Conservation (phyloP, 2,888 invertebrate genomes). For the Agrochola lota region DNA sequence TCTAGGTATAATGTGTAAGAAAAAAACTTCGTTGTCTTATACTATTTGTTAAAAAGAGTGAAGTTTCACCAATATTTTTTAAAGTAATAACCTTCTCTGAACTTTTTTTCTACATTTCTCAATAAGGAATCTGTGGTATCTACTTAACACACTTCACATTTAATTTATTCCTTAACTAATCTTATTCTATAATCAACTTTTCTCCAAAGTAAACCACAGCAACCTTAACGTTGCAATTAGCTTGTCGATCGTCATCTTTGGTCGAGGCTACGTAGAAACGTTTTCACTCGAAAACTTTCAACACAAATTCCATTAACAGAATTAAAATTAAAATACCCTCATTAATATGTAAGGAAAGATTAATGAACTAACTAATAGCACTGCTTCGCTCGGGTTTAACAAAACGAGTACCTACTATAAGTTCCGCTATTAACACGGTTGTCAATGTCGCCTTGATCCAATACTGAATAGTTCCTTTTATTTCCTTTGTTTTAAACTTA, state of each 20-base stretch:
- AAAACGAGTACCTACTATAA: constrained; percentile 56
- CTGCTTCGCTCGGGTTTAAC: constrained; percentile 51
- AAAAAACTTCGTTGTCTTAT: background rate
- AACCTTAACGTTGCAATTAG: too few species aligned
- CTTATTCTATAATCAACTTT: too few species aligned
- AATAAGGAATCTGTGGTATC: constrained; percentile 34
- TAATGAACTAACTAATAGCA: constrained; percentile 71
- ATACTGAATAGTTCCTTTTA: constrained; percentile 42
- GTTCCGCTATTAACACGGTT: constrained; percentile 42
- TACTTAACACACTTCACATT: constrained; percentile 34
- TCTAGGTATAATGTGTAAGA: too few species aligned
- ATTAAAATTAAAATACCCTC: constrained; percentile 75
- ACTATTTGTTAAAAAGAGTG: background rate
- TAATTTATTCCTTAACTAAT: constrained; percentile 11
- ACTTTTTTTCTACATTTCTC: too few species aligned
- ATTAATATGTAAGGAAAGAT: constrained; percentile 75
- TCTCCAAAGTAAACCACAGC: background rate
- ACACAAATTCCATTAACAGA: constrained; percentile 71
- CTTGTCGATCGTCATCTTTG: too few species aligned
- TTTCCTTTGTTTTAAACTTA: constrained; percentile 16
- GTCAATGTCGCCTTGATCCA: constrained; percentile 32
- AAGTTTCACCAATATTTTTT: too few species aligned
- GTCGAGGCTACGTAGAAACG: too few species aligned
- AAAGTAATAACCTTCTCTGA: too few species aligned
- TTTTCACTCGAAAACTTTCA: too few species aligned